Evolutionary conservation across 2,888 invertebrate genomes (phyloP), one percentile per base, ranked within the genome.

Genomic region (Tholera decimalis): DNA sequence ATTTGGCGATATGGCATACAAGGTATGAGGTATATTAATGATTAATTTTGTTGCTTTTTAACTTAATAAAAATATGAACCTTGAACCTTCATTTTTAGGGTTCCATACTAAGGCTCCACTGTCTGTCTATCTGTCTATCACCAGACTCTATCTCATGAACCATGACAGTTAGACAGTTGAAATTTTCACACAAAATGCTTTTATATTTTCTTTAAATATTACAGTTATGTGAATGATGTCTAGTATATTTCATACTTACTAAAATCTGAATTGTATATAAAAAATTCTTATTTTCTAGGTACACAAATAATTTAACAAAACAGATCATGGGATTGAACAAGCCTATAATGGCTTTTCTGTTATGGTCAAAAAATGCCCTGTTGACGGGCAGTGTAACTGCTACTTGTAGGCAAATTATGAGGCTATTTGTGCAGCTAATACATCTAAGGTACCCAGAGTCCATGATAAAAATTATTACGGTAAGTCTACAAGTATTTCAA

Each of bases 1-100:
- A 96, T 88, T 91, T 96, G 57, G 92, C 94, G 3, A 94, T 96
- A 83, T 96, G 96, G 96, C 91, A 96, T 79, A 87, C 93, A 64
- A 95, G 96, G 92, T 96, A 92, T 72, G 64, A 95, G 96, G 92
- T 96, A 92, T 72, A 22, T 4, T 13, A 39, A 30, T 15, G 0
- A n/a, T 20, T 3, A 20, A 11, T 9, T 30, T n/a, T 13, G 2
- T 13, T 20, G 2, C 11, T 20, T 0, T 15, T 26, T 1, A 9
- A 37, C 24, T 9, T 15, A 20, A n/a, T 28, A 9, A 24, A 44
- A 13, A n/a, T n/a, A 0, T n/a, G 2, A 1, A 11, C 11, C 2
- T 1, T 33, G 3, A 4, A 33, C 13, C 13, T 11, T 13, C 3
- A 13, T 0, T 33, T 33, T 13, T 33, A 33, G 0, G 13, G 3